These are phyloP conservation scores for Ophonus ardosiacus DNA, from an alignment of 2,888 invertebrate species.

Conservation along the genomic window DNA sequence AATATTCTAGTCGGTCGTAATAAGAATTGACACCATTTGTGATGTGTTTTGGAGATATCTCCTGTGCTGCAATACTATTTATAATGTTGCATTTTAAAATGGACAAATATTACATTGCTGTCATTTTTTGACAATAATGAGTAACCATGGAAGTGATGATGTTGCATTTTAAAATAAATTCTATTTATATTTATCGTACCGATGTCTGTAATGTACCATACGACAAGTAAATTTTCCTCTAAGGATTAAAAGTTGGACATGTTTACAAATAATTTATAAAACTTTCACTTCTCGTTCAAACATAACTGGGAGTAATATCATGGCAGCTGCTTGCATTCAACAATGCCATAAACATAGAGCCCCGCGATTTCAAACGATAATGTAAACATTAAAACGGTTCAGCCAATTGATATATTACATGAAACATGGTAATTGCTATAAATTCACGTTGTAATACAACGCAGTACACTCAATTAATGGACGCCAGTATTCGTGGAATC, in stretches of 20 bases:
- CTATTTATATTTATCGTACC: too few relatives aligned
- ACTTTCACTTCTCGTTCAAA: slow-evolving; percentile 33
- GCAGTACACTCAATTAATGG: slow-evolving; percentile 30
- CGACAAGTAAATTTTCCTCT: background rate
- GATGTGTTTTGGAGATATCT: too few relatives aligned
- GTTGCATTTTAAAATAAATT: too few relatives aligned
- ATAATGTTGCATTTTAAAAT: too few relatives aligned
- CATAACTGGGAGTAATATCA: slow-evolving; percentile 35
- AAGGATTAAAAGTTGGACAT: background rate
- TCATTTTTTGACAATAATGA: too few relatives aligned
- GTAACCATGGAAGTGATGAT: too few relatives aligned
- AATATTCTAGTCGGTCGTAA: too few relatives aligned
- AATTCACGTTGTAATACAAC: slow-evolving; percentile 29
- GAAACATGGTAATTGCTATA: slow-evolving; percentile 51
- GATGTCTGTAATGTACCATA: background rate
- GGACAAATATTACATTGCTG: too few relatives aligned
- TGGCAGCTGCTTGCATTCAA: slow-evolving; percentile 37
- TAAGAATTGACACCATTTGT: too few relatives aligned
- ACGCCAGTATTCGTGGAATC: slow-evolving; percentile 47
- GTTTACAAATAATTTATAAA: slow-evolving; percentile 43
- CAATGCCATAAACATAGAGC: slow-evolving; percentile 50
- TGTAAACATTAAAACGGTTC: slow-evolving; percentile 47
- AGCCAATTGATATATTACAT: slow-evolving; percentile 57
- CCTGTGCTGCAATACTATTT: too few relatives aligned
- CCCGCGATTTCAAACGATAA: slow-evolving; percentile 38